Evolutionary conservation across 2,113 vertebrate species (phyloP), one percentile per base, ranked within the genome.

Genomic region (Osmerus eperlanus): DNA sequence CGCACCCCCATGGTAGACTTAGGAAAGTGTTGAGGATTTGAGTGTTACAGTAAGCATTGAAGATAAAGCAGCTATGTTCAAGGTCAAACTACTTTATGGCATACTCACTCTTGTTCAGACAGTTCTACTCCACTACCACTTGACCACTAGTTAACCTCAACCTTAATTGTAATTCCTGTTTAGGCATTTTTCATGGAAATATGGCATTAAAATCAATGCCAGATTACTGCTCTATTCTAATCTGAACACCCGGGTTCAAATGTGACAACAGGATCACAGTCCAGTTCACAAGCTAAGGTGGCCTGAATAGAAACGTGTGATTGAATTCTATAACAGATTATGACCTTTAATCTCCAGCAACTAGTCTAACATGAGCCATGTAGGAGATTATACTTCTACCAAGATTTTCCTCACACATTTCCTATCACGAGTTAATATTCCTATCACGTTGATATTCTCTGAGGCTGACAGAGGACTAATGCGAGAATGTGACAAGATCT

Each of bases 381-480:
- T 53, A 4, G 72, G 63, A 81, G 79, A 81, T 41, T 67, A 76
- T 78, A 64, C 65, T 61, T 23, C 70, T 70, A 83, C 23, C 2
- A 1, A 63, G 55, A 65, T 7, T 59, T 2, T 75, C 63, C 72
- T 78, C 56, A 65, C 71, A 71, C 65, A 72, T 29, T 4, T 63
- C 13, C 72, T 72, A 76, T 87, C 82, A 87, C 87, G 85, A 81
- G 82, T 69, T 75, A 61, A 9, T 72, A 47, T 47, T 47, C 41
- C 41, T 2, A 47, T 47, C 41, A 47, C 41, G 41, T 47, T 47
- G 41, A 47, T 47, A 47, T 47, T 47, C 41, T 47, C 41, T 47
- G n/a, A 78, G 25, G 70, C 65, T 68, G 62, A 59, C 51, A 47
- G 67, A 15, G 74, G 83, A 73, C 86, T 87, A 84, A 68, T 62